Evolutionary conservation across 2,113 vertebrate genomes (phyloP).

Genomic region (Myotis lucifugus): DNA sequence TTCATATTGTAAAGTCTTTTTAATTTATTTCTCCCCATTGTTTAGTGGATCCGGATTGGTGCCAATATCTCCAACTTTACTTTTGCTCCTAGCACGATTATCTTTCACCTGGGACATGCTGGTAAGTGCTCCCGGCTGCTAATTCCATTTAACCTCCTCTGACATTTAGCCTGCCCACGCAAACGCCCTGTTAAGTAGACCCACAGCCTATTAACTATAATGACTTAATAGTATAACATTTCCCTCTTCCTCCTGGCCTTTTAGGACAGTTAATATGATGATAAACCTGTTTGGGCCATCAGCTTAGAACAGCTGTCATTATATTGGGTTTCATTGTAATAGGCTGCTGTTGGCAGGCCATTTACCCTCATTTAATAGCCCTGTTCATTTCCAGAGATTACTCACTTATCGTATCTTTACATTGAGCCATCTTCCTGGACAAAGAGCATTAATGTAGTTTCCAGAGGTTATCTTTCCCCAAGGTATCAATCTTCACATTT

Average conservation of each 20-base stretch:
- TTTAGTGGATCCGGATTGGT: slow-evolving; percentile 97
- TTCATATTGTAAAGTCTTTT: slow-evolving; percentile 69
- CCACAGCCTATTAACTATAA: slow-evolving; percentile 86
- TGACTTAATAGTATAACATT: slow-evolving; percentile 87
- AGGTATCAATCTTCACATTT: slow-evolving; percentile 30
- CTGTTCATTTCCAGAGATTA: slow-evolving; percentile 80
- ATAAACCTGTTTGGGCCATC: slow-evolving; percentile 84
- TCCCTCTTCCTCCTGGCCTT: slow-evolving; percentile 83
- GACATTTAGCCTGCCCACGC: slow-evolving; percentile 78
- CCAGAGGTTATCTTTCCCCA: slow-evolving; percentile 68
- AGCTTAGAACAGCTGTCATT: slow-evolving; percentile 82
- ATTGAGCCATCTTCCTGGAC: slow-evolving; percentile 60
- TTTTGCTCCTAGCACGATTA: slow-evolving; percentile 95
- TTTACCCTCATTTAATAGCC: slow-evolving; percentile 82
- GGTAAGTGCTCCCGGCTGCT: slow-evolving; percentile 87
- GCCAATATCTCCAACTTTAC: slow-evolving; percentile 98
- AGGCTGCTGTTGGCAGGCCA: slow-evolving; percentile 70
- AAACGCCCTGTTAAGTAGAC: slow-evolving; percentile 80
- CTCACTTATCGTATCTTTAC: slow-evolving; percentile 76
- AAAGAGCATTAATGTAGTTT: slow-evolving; percentile 67
- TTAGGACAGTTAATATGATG: slow-evolving; percentile 80
- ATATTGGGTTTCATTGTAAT: slow-evolving; percentile 58
- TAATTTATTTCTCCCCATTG: slow-evolving; percentile 65
- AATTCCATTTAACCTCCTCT: slow-evolving; percentile 80
- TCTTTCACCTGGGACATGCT: slow-evolving; percentile 97